Evolutionary conservation across 2,888 invertebrate genomes (phyloP), one percentile per base, ranked within the genome.

Genomic region (Mythimna vitellina): DNA sequence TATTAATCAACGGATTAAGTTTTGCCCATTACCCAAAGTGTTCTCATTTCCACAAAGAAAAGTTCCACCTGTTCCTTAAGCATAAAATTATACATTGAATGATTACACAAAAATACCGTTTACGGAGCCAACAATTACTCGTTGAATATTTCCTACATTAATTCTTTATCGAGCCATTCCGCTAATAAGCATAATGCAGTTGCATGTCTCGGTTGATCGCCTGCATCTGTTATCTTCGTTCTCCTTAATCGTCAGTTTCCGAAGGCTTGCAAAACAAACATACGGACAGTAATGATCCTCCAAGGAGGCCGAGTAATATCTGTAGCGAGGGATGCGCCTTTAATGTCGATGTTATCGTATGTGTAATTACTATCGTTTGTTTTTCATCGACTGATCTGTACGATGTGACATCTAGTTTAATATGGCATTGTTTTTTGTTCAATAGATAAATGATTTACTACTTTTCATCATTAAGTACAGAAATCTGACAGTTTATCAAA

Each of bases 261-360:
- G 89, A 91, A 88, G 88, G 85, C 80, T 84, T 82, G 86, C 90
- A 93, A 93, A 93, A 93, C 92, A 94, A 94, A 94, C 92, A 93
- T 76, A 84, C 84, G 74, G 83, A 88, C 86, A 81, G 89, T 93
- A 93, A 94, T 93, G 88, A 90, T 88, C 83, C 86, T 81, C 82
- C 84, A 85, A 72, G 76, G 79, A 85, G 83, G 83, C 85, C 78
- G 42, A 82, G 86, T 79, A 89, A 88, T 90, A 90, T 84, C 80
- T 78, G 76, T 81, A 65, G 56, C 25, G 17, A 72, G 79, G 17
- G 78, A 42, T 70, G 77, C 42, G 22, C 29, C 51, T 68, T 35
- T 49, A 49, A 38, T 65, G 8, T 76, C 76, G 78, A 77, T 81
- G 60, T 14, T 64, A 58, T 51, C 10, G 25, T 35, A 32, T 25